Base-by-base conservation (phyloP, 1,140 invertebrate species). In the Holotrichia oblita region DNA sequence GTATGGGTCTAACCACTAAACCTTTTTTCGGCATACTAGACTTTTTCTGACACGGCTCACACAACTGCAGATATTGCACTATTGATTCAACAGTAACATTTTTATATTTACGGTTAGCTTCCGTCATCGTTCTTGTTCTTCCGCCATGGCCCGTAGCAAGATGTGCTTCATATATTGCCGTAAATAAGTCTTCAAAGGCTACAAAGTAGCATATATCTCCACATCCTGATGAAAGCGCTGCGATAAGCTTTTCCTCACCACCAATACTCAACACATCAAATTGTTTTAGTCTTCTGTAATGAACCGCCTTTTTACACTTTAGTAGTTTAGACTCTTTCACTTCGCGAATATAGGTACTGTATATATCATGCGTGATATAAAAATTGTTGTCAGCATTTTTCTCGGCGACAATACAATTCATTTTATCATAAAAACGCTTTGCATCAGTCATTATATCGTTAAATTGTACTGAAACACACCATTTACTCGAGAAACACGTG, bases 1-100 rank as follows among this genome's bases (percentile, higher is more conserved):
- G 64, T n/a, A n/a, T n/a, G n/a, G n/a, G n/a, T 20, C 27, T 6
- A 73, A 74, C 64, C 6, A 79, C 78, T 75, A 79, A 75, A n/a
- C 77, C 64, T 61, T 78, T 73, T 41, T 73, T 73, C 12, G 48
- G 20, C 12, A 74, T 48, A 9, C 34, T 73, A 14, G 22, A 14
- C 48, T 73, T 78, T 27, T 40, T 61, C 20, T 78, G 64, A 24
- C 69, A 78, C 55, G 24, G 72, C 17, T 73, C 72, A 24, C 72
- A 73, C 27, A 73, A 73, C 17, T 73, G 72, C 9, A 73, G 34
- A 10, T 73, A 73, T 14, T 10, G 9, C 24, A 73, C 27, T 73
- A 73, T 73, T 10, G 72, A 73, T 41, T 73, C 72, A 40, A 73
- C 17, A 40, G 72, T 73, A 73, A 73, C 27, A 73, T 73, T 73